A percentile compares a stretch with the other conserved stretches of the same genome.
These are phyloP conservation scores for Sminthopsis crassicaudata DNA, from an alignment of 2,113 vertebrate species.

Conservation along the genomic window DNA sequence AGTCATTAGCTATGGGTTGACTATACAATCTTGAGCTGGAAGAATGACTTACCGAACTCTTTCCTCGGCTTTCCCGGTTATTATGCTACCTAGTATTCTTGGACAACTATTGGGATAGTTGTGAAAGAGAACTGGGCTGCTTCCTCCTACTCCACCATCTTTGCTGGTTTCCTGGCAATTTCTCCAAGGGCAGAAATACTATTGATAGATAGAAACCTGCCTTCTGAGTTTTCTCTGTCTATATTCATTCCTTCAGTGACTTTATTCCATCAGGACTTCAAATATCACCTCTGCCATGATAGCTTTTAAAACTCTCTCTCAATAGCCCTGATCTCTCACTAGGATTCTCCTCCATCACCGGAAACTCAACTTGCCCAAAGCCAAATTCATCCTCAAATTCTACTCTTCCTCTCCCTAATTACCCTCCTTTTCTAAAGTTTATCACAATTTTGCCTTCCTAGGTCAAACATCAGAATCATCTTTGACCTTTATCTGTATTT, in stretches of 20 bases:
- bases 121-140: neutral
- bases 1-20: neutral
- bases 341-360: neutral
- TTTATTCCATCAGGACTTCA: neutral
- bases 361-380: neutral
- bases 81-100: neutral
- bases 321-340: neutral
- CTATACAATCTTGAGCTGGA: neutral
- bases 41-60: neutral
- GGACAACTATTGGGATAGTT: neutral
- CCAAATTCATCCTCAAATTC: neutral
- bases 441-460: neutral
- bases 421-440: neutral
- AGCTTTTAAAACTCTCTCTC: neutral
- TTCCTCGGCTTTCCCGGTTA: neutral
- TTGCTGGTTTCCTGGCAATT: neutral
- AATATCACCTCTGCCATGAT: neutral
- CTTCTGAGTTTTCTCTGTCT: neutral
- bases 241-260: neutral
- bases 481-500: neutral
- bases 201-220: neutral
- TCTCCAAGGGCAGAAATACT: neutral
- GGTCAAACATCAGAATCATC: neutral
- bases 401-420: neutral
- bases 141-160: neutral